These are phyloP conservation scores for Percina caprodes DNA, from an alignment of 2,113 vertebrate genomes.

Conservation along the genomic window DNA sequence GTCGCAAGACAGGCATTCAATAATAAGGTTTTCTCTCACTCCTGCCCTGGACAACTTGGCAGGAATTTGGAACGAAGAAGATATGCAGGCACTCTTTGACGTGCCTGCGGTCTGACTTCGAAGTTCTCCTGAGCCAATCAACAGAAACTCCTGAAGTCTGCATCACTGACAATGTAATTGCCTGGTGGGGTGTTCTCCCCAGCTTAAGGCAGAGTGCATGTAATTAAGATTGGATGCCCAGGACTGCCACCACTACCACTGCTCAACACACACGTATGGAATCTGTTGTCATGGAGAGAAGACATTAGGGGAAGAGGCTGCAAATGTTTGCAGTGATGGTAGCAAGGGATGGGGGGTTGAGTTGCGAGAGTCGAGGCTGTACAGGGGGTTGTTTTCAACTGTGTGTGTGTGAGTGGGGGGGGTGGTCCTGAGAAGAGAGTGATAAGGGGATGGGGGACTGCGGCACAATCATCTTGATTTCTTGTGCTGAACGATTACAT, in stretches of 20 bases:
- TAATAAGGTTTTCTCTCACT: slow-evolving; percentile 62
- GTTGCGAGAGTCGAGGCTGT: slow-evolving; percentile 34
- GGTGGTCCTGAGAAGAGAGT: slow-evolving; percentile 43
- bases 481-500: slow-evolving; percentile 85
- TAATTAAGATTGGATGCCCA: slow-evolving; percentile 84
- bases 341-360: slow-evolving; percentile 19
- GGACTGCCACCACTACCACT: slow-evolving; percentile 42
- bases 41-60: slow-evolving; percentile 71
- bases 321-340: slow-evolving; percentile 61
- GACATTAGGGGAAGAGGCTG: slow-evolving; percentile 59
- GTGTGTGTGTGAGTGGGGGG: slow-evolving; percentile 1
- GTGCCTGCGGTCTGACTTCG: slow-evolving; percentile 66
- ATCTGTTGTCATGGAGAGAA: slow-evolving; percentile 79
- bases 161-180: slow-evolving; percentile 67
- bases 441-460: slow-evolving; percentile 74
- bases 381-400: slow-evolving; percentile 59
- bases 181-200: slow-evolving; percentile 59
- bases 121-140: slow-evolving; percentile 65
- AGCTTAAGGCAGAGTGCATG: slow-evolving; percentile 62
- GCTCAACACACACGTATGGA: slow-evolving; percentile 23
- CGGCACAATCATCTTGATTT: slow-evolving; percentile 85
- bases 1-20: slow-evolving; percentile 58
- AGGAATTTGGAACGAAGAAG: slow-evolving; percentile 67
- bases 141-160: slow-evolving; percentile 50
- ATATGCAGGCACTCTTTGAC: slow-evolving; percentile 49